Conservation (phyloP, 2,113 vertebrate species). For the Dendropsophus ebraccatus region DNA sequence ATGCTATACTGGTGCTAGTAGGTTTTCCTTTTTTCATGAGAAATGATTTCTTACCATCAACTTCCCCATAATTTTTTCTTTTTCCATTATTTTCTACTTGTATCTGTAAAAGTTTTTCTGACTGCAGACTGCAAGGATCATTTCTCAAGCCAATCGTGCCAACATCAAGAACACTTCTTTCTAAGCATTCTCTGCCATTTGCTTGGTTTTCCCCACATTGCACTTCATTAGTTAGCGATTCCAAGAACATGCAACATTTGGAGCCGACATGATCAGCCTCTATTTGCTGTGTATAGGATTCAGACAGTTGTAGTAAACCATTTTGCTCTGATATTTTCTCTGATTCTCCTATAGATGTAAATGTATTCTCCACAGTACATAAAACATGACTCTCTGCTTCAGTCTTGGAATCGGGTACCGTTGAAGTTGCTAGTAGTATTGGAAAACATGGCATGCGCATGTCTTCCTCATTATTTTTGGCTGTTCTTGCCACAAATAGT, state of each 20-base stretch:
- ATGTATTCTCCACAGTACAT: neutral
- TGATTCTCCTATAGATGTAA: neutral
- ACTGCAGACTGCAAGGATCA: constrained; percentile 59
- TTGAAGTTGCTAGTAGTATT: constrained; percentile 38
- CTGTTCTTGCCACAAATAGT: constrained; percentile 68
- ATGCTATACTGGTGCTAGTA: constrained; percentile 13
- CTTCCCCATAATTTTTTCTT: constrained; percentile 54
- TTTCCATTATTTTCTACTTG: constrained; percentile 59
- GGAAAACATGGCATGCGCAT: constrained; percentile 61
- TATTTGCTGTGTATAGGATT: neutral
- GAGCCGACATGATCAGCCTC: neutral
- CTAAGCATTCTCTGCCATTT: constrained; percentile 37
- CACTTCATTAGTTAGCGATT: neutral
- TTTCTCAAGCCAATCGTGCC: constrained; percentile 53
- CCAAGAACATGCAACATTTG: neutral
- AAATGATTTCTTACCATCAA: constrained; percentile 67
- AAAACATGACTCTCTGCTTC: constrained; percentile 22
- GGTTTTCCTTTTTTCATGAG: constrained; percentile 64
- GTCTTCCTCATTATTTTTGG: constrained; percentile 68
- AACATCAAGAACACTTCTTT: constrained; percentile 10
- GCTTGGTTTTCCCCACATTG: constrained; percentile 52
- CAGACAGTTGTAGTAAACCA: rapidly evolving
- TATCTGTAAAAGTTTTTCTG: constrained; percentile 59
- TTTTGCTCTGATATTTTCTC: neutral
- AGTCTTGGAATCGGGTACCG: constrained; percentile 30